phyloP scores from a whole-genome alignment of 92 coral and sea anemone genomes.

The Parazoanthus swiftii region DNA sequence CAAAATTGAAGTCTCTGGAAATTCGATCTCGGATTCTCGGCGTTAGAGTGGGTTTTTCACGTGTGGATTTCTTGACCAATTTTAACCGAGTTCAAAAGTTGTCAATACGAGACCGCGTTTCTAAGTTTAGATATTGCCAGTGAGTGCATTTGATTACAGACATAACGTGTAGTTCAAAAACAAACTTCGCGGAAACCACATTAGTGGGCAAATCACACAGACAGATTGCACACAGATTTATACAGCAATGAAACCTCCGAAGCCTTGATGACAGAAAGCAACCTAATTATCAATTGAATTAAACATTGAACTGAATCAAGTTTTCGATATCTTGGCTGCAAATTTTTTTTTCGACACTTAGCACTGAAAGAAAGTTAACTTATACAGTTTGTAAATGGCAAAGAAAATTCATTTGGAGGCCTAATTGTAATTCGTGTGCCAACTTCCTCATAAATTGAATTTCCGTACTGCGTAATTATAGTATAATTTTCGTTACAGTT shows the following conservation, averaged over 20 bases:
- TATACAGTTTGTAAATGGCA: too few species aligned
- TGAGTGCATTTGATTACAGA: too few species aligned
- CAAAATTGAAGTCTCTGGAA: too few species aligned
- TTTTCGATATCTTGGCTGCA: background rate
- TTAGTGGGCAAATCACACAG: background rate
- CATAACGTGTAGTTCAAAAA: background rate
- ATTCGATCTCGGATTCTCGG: too few species aligned
- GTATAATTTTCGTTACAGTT: too few species aligned
- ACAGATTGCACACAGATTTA: background rate
- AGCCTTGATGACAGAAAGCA: constrained; percentile 19
- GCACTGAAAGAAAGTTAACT: background rate
- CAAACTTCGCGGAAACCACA: background rate
- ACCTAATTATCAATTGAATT: background rate
- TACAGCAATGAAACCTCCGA: background rate
- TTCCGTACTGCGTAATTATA: too few species aligned
- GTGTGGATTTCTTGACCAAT: background rate
- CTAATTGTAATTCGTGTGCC: too few species aligned
- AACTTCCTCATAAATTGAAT: too few species aligned
- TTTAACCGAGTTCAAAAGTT: too few species aligned
- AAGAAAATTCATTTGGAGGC: background rate
- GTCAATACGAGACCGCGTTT: background rate
- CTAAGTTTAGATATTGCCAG: background rate
- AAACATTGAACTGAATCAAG: background rate
- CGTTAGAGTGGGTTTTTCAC: background rate
- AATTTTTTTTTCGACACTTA: background rate